Conservation (phyloP, 2,797 vertebrate species). For the Tapirus indicus region DNA sequence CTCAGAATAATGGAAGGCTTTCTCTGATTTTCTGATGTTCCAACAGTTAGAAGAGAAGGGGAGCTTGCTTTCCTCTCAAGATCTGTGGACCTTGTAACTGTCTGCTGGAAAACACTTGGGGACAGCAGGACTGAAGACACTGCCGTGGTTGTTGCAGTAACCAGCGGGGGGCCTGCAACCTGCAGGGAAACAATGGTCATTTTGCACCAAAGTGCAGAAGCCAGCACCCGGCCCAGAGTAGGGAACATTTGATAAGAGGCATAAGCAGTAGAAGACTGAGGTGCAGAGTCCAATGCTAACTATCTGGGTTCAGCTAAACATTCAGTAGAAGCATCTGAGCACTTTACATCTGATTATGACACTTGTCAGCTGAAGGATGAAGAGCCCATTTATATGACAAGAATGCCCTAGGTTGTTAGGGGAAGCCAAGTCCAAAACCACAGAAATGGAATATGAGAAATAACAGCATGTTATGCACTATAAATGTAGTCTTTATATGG, state of each 20-base stretch:
- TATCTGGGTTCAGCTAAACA: background rate
- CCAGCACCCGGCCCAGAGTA: background rate
- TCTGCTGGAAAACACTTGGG: slow-evolving; percentile 96
- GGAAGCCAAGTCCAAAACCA: background rate
- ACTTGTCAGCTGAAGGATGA: background rate
- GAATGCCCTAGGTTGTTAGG: background rate
- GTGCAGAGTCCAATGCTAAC: background rate
- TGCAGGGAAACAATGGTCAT: slow-evolving; percentile 75
- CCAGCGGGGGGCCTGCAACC: slow-evolving; percentile 89
- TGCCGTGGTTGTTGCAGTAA: slow-evolving; percentile 87
- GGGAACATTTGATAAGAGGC: background rate
- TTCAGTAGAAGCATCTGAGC: background rate
- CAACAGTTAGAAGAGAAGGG: slow-evolving; percentile 88
- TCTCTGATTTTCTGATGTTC: slow-evolving; percentile 87
- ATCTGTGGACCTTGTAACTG: slow-evolving; percentile 88
- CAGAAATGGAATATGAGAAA: background rate
- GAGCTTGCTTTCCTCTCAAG: slow-evolving; percentile 86
- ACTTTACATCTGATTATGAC: background rate
- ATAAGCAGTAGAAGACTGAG: background rate
- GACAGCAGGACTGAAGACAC: slow-evolving; percentile 93
- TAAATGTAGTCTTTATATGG: background rate
- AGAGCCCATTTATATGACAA: background rate
- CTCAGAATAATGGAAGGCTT: slow-evolving; percentile 90
- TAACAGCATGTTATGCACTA: background rate
- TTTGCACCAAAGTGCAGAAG: background rate